Base-by-base conservation (phyloP, 2,113 vertebrate species). In the Sylvilagus bachmani region DNA sequence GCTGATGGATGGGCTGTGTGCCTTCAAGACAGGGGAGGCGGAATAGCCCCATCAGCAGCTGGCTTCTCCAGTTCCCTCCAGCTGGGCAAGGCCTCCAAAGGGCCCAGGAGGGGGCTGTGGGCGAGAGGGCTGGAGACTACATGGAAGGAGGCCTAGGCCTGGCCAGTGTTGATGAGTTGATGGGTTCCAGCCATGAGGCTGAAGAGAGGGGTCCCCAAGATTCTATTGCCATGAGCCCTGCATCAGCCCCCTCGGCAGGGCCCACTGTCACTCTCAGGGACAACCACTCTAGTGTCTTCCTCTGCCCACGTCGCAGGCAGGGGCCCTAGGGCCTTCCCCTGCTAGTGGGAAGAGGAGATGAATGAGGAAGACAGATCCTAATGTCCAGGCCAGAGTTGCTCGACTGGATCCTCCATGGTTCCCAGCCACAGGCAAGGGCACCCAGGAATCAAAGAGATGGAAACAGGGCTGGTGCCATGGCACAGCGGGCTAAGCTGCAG, bases 111-210 rank as follows among this genome's bases (percentile, higher is more conserved):
- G 73, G 31, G 24, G 10, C 27, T 8, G 1, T 6, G n/a, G 61
- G 3, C 31, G 17, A 22, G 11, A 25, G 5, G 7, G 5, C 7
- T 29, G 58, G 31, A 4, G 8, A 33, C 4, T 5, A 12, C 6
- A 21, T 13, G 17, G 21, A 58, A 53, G 58, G 29, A 25, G 61
- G n/a, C n/a, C 49, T 24, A 44, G 31, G 61, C 53, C 67, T 14
- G 12, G 16, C 62, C 78, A 51, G 49, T 16, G 13, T 9, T 6
- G 49, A 24, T 8, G 38, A 69, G 19, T 55, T 36, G 24, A 31
- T 61, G 27, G 66, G 21, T 55, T 71, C 38, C 3, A 38, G 74
- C 29, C 67, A 27, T 49, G 25, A 17, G 49, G 10, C 29, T 29
- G 25, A 90, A 25, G n/a, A 80, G 10, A 5, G 3, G 19, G 49